Evolutionary conservation across 2,888 invertebrate species (phyloP), one percentile per base, ranked within the genome.

Genomic region (Tinea trinotella): DNA sequence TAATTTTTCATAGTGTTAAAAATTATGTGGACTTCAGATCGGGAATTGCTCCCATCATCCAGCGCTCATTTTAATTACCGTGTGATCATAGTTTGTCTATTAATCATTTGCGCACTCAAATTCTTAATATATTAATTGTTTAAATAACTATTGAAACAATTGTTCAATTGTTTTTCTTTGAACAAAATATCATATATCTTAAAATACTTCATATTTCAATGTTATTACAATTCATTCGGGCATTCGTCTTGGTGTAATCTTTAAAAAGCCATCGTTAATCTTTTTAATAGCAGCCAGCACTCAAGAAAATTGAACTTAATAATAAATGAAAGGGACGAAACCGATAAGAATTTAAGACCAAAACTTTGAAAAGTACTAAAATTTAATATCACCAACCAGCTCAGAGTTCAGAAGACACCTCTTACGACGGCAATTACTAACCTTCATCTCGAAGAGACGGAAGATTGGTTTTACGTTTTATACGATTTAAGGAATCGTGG

Each of bases 381-480:
- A 78, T 80, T 76, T 83, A 75, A 83, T 76, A 79, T 68, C 70
- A 68, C 58, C 60, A 65, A 59, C 68, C 60, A 65, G 59, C 68
- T 66, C 65, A 64, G 68, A 69, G 69, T 74, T 76, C 66, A 64
- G 69, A 70, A 76, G 76, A 74, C 78, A 70, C 76, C 53, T 40
- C 62, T 83, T 81, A 84, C 76, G 64, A 71, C 62, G 57, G 71
- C 82, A 78, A 83, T 84, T 80, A 77, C 80, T 73, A 77, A 71
- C 77, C 76, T 75, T 80, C 79, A 76, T 77, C 73, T 73, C 65
- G 64, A 70, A 74, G 78, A 78, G 72, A 68, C 66, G 70, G 68
- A 66, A 72, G 74, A 82, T 80, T 77, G 79, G 72, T 72, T 74
- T 71, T 65, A 67, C 66, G 68, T 74, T 79, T 82, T 78, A 83